Base-by-base conservation (phyloP, 2,888 invertebrate genomes). In the Drosophila tripunctata region DNA sequence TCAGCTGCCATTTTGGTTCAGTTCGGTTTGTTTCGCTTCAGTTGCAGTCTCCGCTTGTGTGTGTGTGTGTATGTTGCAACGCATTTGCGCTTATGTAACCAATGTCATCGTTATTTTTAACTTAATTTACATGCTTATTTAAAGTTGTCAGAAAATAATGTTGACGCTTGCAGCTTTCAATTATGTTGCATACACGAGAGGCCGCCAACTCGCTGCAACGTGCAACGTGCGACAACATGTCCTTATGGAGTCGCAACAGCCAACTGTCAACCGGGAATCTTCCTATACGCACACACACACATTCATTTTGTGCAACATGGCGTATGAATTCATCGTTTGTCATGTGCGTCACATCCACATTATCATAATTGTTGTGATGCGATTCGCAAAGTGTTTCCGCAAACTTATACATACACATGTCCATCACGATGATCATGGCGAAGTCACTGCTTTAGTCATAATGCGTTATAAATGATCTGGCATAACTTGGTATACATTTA, bases 81-180 rank as follows among this genome's bases (percentile, higher is more conserved):
- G 73, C 82, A 65, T 66, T 73, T 82, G 79, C 75, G 77, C 72
- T 87, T 83, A 79, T 80, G 81, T 75, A 87, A 81, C 87, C 87
- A 87, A 81, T 87, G 87, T 84, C 87, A 81, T 84, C 87, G 82
- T 81, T 81, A 84, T 81, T 82, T 85, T 82, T 87, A 82, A 87
- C 87, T 85, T 76, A 82, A 82, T 82, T 82, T 82, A 85, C 87
- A 82, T 87, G 87, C 85, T 82, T 87, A 82, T 87, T 85, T 82
- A 82, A 82, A 87, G 87, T 82, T 82, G 87, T 85, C 85, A 87
- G 85, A 75, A 82, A 82, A 87, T 82, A 87, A 82, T 87, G 87
- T 87, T 82, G 87, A 81, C 85, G 80, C 80, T 81, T 85, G 82
- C 85, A 86, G 80, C 81, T 74, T 81, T 81, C 80, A 81, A 84